Percentiles rank a stretch among this genome's conserved stretches.
Evolutionary conservation across 2,113 vertebrate species (phyloP).

Genomic region (Podarcis muralis): DNA sequence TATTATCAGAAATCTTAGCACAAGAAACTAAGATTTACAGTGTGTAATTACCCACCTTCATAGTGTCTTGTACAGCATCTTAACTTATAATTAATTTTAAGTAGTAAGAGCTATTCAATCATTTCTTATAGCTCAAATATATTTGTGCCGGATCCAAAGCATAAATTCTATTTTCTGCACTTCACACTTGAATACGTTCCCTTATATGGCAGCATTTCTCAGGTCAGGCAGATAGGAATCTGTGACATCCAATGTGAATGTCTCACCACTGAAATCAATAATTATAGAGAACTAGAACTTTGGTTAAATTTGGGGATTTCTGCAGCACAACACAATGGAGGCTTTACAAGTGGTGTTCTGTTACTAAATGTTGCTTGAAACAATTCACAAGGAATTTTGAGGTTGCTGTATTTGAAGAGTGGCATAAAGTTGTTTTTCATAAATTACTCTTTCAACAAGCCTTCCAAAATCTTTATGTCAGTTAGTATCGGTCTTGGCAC

Average conservation of each 20-base stretch:
- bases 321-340: background rate
- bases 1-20: background rate
- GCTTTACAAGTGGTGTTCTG: background rate
- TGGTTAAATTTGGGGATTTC: background rate
- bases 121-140: constrained; percentile 15
- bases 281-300: background rate
- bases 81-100: constrained; percentile 27
- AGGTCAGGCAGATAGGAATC: constrained; percentile 12
- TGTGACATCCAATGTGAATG: constrained; percentile 4
- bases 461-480: no score
- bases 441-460: background rate
- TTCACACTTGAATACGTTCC: background rate
- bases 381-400: background rate
- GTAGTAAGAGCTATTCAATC: constrained; percentile 1
- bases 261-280: constrained; percentile 12
- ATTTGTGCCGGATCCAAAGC: background rate
- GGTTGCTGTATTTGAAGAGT: background rate
- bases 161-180: constrained; percentile 16
- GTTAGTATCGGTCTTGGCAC: no score
- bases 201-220: background rate
- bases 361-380: background rate
- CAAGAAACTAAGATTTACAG: background rate
- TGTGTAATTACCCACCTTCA: background rate
- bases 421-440: background rate
- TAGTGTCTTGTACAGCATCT: background rate